phyloP scores from a whole-genome alignment of 1,140 invertebrate genomes.

The Hormaphis cornu region DNA sequence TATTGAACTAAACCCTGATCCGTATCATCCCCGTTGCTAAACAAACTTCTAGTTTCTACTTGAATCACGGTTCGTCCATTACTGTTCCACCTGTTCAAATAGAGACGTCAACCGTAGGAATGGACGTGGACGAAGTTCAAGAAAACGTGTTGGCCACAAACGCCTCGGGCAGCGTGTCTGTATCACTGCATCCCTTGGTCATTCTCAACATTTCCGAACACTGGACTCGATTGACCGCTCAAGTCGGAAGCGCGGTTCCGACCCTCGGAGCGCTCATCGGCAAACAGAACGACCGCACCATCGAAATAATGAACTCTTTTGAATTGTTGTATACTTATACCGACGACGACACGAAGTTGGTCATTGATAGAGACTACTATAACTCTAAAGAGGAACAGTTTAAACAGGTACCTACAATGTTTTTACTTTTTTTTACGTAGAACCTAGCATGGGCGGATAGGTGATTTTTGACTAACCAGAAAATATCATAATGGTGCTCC shows the following conservation, averaged over 20 bases:
- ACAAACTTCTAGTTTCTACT: too few relatives aligned
- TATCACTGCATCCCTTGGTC: conserved; percentile 90
- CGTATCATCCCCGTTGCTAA: too few relatives aligned
- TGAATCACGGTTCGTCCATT: too few relatives aligned
- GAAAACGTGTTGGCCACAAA: conserved; percentile 61
- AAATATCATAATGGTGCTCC: too few relatives aligned
- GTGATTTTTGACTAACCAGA: too few relatives aligned
- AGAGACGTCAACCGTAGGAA: conserved; percentile 36
- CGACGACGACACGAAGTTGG: conserved; percentile 68
- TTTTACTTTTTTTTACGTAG: too few relatives aligned
- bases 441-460: too few relatives aligned
- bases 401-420: conserved; percentile 23
- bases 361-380: conserved; percentile 93
- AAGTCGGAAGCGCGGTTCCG: conserved; percentile 74
- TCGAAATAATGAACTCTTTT: conserved; percentile 99
- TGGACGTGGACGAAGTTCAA: conserved; percentile 48
- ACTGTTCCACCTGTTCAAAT: too few relatives aligned
- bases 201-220: conserved; percentile 99
- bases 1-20: too few relatives aligned
- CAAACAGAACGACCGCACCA: conserved; percentile 90
- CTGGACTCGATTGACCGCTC: conserved; percentile 87
- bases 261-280: conserved; percentile 94
- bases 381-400: conserved; percentile 89
- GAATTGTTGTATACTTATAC: conserved; percentile 77
- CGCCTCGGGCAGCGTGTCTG: conserved; percentile 74